These are phyloP conservation scores for Sarcophaga bullata DNA, from an alignment of 1,140 invertebrate species.

Conservation along the genomic window DNA sequence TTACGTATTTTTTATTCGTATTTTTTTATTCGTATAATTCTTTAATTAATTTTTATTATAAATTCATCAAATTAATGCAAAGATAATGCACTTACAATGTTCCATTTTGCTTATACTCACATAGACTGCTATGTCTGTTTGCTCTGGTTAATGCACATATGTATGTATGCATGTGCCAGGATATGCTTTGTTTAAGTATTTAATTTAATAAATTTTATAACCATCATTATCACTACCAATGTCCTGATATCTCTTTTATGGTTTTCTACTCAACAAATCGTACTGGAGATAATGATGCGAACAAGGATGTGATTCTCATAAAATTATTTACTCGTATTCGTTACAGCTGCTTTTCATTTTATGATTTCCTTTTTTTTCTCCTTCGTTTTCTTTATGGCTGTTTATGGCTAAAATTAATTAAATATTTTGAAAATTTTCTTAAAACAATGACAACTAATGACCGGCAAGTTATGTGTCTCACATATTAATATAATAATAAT, in stretches of 20 bases:
- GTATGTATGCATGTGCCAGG: no score
- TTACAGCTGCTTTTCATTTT: no score
- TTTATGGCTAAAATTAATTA: neutral
- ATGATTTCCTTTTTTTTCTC: no score
- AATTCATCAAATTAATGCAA: no score
- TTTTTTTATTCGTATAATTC: no score
- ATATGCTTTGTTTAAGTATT: neutral
- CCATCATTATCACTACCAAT: neutral
- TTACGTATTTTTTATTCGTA: no score
- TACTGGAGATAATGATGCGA: neutral
- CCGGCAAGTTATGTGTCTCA: neutral
- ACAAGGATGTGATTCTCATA: neutral
- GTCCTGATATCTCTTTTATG: neutral
- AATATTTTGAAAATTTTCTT: constrained; percentile 22
- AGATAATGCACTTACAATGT: no score
- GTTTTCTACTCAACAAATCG: neutral
- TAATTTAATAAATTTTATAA: constrained; percentile 10
- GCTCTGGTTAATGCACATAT: no score
- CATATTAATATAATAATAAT: neutral
- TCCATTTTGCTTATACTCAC: no score
- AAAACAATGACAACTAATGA: constrained; percentile 24
- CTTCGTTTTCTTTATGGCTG: neutral
- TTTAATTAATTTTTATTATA: no score
- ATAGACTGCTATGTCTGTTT: no score
- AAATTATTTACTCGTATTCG: neutral